These are phyloP conservation scores for Egretta garzetta DNA, from an alignment of 2,113 vertebrate species.

Conservation along the genomic window DNA sequence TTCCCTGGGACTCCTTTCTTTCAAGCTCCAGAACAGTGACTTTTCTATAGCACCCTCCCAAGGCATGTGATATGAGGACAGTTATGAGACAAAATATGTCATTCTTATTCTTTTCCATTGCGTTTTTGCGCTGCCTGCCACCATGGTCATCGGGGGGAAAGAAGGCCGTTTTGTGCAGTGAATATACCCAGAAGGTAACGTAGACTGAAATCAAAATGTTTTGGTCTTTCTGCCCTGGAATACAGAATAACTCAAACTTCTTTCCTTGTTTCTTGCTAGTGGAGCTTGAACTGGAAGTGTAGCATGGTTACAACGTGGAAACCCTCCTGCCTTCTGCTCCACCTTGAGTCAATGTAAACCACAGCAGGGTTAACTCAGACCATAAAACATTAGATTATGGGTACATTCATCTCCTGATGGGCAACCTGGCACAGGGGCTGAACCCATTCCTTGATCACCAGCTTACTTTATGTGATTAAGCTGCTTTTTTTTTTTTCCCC, in stretches of 20 bases:
- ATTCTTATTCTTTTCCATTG: background rate
- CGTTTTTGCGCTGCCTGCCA: background rate
- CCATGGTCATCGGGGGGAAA: background rate
- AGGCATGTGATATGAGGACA: background rate
- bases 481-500: background rate
- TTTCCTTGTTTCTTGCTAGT: background rate
- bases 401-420: background rate
- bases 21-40: background rate
- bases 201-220: constrained; percentile 8
- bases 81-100: background rate
- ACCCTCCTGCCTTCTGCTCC: constrained; percentile 13
- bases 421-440: background rate
- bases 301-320: background rate
- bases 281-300: constrained; percentile 15
- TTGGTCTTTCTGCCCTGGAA: background rate
- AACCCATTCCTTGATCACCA: background rate
- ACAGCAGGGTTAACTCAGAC: background rate
- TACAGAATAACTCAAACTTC: background rate
- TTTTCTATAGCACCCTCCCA: background rate
- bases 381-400: background rate
- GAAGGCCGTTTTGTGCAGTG: background rate
- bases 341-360: background rate
- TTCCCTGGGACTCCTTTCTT: background rate
- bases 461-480: background rate
- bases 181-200: background rate